These are phyloP conservation scores for Heterocephalus glaber DNA, from an alignment of 2,113 vertebrate genomes.

Conservation along the genomic window DNA sequence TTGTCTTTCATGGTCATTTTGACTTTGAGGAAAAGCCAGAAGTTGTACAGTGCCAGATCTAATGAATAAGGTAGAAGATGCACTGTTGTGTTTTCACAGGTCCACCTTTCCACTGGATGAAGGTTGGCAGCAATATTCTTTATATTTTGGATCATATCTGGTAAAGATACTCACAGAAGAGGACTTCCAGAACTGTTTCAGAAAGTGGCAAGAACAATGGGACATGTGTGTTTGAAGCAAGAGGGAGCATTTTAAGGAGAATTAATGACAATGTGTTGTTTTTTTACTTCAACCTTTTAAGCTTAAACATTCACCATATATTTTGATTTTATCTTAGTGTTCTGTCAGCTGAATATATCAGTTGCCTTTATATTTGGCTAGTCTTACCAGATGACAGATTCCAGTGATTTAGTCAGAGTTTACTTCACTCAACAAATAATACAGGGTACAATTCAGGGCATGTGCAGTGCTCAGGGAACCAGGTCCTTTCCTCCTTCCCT, in stretches of 20 bases:
- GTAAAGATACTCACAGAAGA: not conserved
- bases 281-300: not conserved
- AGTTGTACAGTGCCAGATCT: not conserved
- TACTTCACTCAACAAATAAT: not conserved
- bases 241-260: not conserved
- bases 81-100: not conserved
- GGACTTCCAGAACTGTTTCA: not conserved
- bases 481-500: not conserved
- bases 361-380: not conserved
- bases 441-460: not conserved
- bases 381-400: not conserved
- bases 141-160: not conserved
- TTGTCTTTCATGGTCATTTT: not conserved
- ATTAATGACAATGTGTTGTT: not conserved
- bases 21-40: not conserved
- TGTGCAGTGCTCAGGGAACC: not conserved
- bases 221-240: not conserved
- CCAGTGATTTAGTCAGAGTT: not conserved
- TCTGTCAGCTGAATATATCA: not conserved
- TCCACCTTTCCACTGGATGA: not conserved
- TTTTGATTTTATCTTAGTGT: not conserved
- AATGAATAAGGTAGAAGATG: not conserved
- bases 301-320: not conserved
- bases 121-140: not conserved
- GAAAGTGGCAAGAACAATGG: not conserved